phyloP scores from a whole-genome alignment of 2,113 vertebrate species.

The Brachypodius melanocephalos region DNA sequence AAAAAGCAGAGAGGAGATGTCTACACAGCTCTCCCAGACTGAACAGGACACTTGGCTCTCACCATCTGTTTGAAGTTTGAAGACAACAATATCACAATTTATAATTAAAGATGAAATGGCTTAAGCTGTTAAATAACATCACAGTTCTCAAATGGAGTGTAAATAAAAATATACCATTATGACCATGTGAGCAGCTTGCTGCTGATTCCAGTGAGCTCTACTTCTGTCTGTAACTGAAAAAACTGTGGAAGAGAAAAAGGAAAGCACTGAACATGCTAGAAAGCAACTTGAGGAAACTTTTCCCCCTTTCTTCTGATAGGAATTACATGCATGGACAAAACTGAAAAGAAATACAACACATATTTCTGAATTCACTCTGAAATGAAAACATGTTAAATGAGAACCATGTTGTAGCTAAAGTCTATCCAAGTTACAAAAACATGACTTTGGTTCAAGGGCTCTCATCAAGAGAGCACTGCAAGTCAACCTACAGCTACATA shows the following conservation, averaged over 20 bases:
- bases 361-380: neutral
- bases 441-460: neutral
- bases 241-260: neutral
- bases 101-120: neutral
- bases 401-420: neutral
- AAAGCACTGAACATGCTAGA: neutral
- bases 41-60: neutral
- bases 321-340: neutral
- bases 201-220: neutral
- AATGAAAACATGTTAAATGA: neutral
- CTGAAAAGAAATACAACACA: neutral
- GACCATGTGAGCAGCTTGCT: neutral
- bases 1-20: neutral
- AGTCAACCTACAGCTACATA: neutral
- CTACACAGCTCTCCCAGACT: neutral
- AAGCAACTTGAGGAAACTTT: neutral
- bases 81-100: neutral
- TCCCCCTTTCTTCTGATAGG: neutral
- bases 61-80: neutral
- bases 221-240: neutral
- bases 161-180: conserved; percentile 6
- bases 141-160: neutral
- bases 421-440: neutral
- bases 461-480: neutral
- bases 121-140: neutral